Conservation (phyloP, 2,888 invertebrate species). For the Agonum fuliginosum region DNA sequence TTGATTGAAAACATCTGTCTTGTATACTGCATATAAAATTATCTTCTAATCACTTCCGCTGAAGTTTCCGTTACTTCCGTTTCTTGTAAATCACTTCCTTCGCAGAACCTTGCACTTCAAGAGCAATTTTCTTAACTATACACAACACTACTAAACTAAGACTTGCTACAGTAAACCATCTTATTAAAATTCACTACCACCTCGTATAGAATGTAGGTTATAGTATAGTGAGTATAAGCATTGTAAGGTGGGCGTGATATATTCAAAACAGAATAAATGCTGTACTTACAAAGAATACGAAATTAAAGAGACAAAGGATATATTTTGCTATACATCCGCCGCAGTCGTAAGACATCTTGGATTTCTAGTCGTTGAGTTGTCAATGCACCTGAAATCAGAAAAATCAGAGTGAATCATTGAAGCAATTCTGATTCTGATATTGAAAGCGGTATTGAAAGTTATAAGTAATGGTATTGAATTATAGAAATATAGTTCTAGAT, state of each 20-base stretch:
- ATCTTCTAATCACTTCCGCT: background rate
- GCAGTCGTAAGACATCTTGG: constrained; percentile 74
- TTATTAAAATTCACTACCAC: constrained; percentile 22
- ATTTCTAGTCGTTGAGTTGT: background rate
- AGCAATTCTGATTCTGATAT: too few relatives aligned
- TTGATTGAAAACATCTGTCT: background rate
- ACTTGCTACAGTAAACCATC: too few relatives aligned
- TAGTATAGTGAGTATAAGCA: too few relatives aligned
- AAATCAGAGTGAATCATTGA: background rate
- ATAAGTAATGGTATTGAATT: background rate
- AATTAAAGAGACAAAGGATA: constrained; percentile 83
- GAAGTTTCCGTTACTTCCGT: background rate
- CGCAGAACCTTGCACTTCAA: background rate
- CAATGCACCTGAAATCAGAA: constrained; percentile 24
- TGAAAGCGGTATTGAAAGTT: constrained; percentile 1
- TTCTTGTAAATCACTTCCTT: constrained; percentile 8
- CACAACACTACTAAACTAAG: background rate
- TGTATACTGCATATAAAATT: background rate
- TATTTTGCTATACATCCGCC: constrained; percentile 82
- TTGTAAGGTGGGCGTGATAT: background rate
- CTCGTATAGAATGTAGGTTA: constrained; percentile 15
- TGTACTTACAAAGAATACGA: constrained; percentile 82
- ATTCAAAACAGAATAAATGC: background rate
- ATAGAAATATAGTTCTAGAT: background rate
- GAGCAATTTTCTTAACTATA: background rate